These are phyloP conservation scores for Adineta ricciae DNA, from an alignment of 2,888 invertebrate genomes.

Conservation along the genomic window DNA sequence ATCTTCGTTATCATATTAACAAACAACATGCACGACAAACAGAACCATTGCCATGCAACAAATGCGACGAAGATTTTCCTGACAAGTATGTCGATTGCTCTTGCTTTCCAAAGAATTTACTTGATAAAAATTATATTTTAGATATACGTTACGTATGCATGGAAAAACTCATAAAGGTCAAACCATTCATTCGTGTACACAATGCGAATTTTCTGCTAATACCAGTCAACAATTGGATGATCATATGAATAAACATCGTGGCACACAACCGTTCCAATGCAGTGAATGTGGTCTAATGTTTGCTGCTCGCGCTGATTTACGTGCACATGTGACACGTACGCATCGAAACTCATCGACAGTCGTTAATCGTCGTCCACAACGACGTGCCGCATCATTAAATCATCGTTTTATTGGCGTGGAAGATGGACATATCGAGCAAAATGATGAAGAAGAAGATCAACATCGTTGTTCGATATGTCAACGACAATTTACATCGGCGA, in stretches of 20 bases:
- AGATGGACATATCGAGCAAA: background rate
- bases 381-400: background rate
- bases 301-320: constrained; percentile 9
- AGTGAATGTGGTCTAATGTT: constrained; percentile 5
- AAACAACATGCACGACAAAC: background rate
- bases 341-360: background rate
- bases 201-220: background rate
- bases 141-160: constrained; percentile 21
- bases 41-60: background rate
- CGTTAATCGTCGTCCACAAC: background rate
- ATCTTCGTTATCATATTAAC: background rate
- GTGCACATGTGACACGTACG: background rate
- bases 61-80: constrained; percentile 20
- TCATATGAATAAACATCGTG: constrained; percentile 15
- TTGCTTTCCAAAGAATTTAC: background rate
- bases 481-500: background rate
- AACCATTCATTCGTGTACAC: constrained; percentile 8
- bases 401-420: background rate
- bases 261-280: constrained; percentile 6
- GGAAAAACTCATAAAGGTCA: constrained; percentile 18
- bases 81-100: background rate
- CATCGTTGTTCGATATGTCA: background rate
- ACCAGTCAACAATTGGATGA: background rate
- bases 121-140: too few relatives aligned
- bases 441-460: background rate